phyloP scores from a whole-genome alignment of 53 echinoderm and acorn worm genomes.

The Temnopleurus reevesii region DNA sequence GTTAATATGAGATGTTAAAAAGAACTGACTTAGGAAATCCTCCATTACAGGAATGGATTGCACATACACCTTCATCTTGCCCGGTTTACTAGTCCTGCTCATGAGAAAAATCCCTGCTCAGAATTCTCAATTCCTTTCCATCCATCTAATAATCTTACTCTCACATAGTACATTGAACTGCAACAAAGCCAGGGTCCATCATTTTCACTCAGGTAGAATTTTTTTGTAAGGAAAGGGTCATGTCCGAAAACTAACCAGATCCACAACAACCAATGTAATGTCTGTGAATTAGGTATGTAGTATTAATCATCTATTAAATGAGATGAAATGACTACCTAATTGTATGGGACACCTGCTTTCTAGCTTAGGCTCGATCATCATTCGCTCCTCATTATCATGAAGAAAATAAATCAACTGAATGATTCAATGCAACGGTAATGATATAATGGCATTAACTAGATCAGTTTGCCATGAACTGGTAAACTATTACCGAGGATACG shows the following conservation, averaged over 20 bases:
- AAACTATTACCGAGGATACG: no score
- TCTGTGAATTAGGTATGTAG: not conserved
- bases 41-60: constrained; percentile 20
- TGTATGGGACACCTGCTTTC: not conserved
- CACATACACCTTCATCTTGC: not conserved
- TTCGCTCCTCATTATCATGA: not conserved
- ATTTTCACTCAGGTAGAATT: no score
- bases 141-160: not conserved
- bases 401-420: not conserved
- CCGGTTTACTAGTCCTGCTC: not conserved
- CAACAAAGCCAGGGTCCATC: not conserved
- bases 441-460: no score
- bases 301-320: not conserved
- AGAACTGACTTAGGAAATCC: not conserved
- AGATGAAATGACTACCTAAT: not conserved
- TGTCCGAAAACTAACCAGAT: no score
- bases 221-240: no score
- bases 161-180: constrained; percentile 26
- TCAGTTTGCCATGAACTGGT: no score
- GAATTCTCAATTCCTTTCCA: not conserved
- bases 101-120: not conserved
- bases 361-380: not conserved
- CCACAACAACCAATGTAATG: not conserved
- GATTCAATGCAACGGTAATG: not conserved
- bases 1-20: not conserved